Base-by-base conservation (phyloP, 2,888 invertebrate species). In the Latrodectus hesperus region DNA sequence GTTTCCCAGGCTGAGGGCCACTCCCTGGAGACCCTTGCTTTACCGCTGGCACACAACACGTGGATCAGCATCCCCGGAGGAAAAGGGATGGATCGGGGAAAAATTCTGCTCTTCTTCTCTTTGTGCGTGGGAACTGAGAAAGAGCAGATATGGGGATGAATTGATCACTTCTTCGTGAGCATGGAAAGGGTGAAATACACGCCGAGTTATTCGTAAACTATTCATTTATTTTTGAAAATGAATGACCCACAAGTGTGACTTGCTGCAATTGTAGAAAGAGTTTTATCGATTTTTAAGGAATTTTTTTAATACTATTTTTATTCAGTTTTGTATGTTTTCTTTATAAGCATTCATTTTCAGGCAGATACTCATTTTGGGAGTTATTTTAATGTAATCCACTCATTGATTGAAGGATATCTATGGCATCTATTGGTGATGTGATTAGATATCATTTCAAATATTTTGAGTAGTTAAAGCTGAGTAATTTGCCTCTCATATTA, bases 11-110 rank as follows among this genome's bases (percentile, higher is more conserved):
- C 65, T 65, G 52, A 49, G 86, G 74, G 74, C 14, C 52, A 5
- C 79, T 84, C 84, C 84, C 84, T 70, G 53, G 84, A 79, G 84
- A 77, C 64, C n/a, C 52, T 60, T 60, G 60, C 60, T 60, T 60
- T 60, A n/a, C 60, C 26, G 75, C 10, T 49, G 67, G 17, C 26
- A 52, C 9, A 52, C 52, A n/a, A 60, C 73, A 17, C 53, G 68
- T 78, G 53, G 79, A 70, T 79, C 70, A 65, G 22, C 67, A 55
- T 68, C 75, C 68, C 55, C 11, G 8, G 55, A 80, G 49, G 74
- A 74, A 74, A 77, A 73, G 77, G 77, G 72, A 77, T 22, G 67
- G 78, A 11, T 16, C 17, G n/a, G 17, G 71, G n/a, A 64, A 38
- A 52, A 52, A 51, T 70, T n/a, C 70, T 51, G 71, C 10, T 60